A percentile compares a stretch with the other conserved stretches of the same genome.
These are phyloP conservation scores for Anolis apletophallus DNA, from an alignment of 2,797 vertebrate genomes.

Conservation along the genomic window DNA sequence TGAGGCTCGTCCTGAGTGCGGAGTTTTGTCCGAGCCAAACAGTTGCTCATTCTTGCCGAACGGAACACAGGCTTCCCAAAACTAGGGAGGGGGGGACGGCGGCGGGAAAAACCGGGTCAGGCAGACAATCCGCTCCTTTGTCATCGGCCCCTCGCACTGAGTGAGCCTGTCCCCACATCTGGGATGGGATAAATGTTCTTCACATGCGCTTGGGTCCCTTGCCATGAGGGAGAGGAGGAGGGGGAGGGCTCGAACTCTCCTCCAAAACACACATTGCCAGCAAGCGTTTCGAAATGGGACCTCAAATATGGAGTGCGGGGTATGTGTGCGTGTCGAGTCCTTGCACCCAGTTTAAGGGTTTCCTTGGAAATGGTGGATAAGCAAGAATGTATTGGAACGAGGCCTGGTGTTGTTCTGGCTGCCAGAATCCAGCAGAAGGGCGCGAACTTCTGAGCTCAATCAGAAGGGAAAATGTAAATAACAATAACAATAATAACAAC, in stretches of 20 bases:
- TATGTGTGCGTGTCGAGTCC: no score
- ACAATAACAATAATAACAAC: no score
- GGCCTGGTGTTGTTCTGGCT: neutral
- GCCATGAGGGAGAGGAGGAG: neutral
- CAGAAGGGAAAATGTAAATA: neutral
- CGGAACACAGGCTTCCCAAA: constrained; percentile 41
- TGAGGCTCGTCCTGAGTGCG: neutral
- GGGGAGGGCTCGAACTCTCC: no score
- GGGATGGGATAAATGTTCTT: constrained; percentile 12
- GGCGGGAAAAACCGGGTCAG: constrained; percentile 10
- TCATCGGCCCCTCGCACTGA: neutral
- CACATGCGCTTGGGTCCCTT: neutral
- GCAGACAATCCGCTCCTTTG: constrained; percentile 39
- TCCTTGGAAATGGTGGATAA: neutral
- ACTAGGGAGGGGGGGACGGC: neutral
- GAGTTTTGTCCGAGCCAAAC: constrained; percentile 29
- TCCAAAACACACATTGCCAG: neutral
- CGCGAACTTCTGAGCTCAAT: neutral
- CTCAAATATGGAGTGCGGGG: neutral
- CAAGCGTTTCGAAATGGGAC: neutral
- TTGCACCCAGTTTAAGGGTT: neutral
- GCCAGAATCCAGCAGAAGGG: neutral
- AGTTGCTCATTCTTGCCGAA: constrained; percentile 39
- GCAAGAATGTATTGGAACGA: neutral
- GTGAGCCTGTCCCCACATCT: constrained; percentile 28